phyloP scores from a whole-genome alignment of 2,797 vertebrate genomes.

The Mormyrops boulengeri region DNA sequence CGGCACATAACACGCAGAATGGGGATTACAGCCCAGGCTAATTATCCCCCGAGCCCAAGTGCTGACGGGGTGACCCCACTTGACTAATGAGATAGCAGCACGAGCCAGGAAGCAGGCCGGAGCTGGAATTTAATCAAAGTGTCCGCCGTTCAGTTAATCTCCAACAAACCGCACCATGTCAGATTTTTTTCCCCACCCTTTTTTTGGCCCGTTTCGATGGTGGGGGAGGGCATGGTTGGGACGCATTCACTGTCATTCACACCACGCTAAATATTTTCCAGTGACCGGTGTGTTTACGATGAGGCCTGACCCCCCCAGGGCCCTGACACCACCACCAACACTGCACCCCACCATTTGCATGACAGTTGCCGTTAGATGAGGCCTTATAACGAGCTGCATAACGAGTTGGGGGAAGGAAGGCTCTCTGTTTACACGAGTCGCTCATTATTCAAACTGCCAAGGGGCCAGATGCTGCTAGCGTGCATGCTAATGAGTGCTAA shows the following conservation, averaged over 20 bases:
- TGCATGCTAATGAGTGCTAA: neutral
- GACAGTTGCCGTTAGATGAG: neutral
- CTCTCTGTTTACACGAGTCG: slow-evolving; percentile 10
- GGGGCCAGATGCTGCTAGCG: neutral
- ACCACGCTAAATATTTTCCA: neutral
- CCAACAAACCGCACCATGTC: neutral
- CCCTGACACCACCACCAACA: neutral
- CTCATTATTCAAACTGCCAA: slow-evolving; percentile 16
- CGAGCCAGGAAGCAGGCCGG: neutral
- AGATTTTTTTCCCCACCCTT: neutral
- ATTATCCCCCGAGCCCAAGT: slow-evolving; percentile 20
- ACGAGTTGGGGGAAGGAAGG: slow-evolving; percentile 10
- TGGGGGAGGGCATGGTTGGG: neutral
- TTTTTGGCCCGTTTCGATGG: neutral
- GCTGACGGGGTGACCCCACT: slow-evolving; percentile 16
- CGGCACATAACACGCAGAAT: neutral
- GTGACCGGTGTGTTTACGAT: neutral
- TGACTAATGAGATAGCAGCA: slow-evolving; percentile 16
- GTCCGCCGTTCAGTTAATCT: neutral
- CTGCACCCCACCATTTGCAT: neutral
- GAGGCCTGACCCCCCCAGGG: neutral
- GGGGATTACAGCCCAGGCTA: slow-evolving; percentile 17
- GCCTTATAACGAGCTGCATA: slow-evolving; percentile 2
- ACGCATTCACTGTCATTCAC: neutral
- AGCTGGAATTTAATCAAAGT: slow-evolving; percentile 14